Evolutionary conservation across 2,888 invertebrate genomes (phyloP).

Genomic region (Calliphora vomitoria): DNA sequence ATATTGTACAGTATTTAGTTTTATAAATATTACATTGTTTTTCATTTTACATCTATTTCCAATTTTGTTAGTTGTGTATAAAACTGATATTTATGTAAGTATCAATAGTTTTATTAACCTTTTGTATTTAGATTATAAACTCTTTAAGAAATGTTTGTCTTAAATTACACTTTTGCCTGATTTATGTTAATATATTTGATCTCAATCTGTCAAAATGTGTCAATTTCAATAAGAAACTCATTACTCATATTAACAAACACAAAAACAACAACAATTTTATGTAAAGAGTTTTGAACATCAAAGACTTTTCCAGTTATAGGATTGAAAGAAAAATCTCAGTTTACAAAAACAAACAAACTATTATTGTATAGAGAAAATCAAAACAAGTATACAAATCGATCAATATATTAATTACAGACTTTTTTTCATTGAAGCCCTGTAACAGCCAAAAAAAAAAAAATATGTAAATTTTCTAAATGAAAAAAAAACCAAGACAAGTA

Average conservation of each 20-base stretch:
- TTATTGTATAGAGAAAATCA: neutral
- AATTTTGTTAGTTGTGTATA: too few relatives aligned
- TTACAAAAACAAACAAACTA: constrained; percentile 45
- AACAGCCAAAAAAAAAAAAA: neutral
- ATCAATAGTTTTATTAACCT: too few relatives aligned
- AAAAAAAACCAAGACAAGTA: neutral
- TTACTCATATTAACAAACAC: constrained; percentile 10
- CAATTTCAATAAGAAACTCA: constrained; percentile 63
- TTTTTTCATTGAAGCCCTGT: neutral
- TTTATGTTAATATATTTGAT: constrained; percentile 59
- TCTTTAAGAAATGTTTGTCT: neutral
- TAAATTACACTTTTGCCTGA: neutral
- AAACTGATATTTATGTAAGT: too few relatives aligned
- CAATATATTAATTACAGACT: constrained; percentile 43
- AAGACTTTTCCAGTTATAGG: neutral
- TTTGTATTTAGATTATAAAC: neutral
- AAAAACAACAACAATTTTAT: neutral
- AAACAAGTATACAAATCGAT: constrained; percentile 46
- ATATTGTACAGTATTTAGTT: too few relatives aligned
- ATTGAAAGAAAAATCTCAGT: constrained; percentile 23
- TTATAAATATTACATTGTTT: too few relatives aligned
- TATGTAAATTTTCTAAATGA: constrained; percentile 42
- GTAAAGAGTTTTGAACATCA: constrained; percentile 6
- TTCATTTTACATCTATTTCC: too few relatives aligned
- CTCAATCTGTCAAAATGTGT: constrained; percentile 63